Evolutionary conservation across 2,888 invertebrate genomes (phyloP).

Genomic region (Eueremaeus valkanovi): DNA sequence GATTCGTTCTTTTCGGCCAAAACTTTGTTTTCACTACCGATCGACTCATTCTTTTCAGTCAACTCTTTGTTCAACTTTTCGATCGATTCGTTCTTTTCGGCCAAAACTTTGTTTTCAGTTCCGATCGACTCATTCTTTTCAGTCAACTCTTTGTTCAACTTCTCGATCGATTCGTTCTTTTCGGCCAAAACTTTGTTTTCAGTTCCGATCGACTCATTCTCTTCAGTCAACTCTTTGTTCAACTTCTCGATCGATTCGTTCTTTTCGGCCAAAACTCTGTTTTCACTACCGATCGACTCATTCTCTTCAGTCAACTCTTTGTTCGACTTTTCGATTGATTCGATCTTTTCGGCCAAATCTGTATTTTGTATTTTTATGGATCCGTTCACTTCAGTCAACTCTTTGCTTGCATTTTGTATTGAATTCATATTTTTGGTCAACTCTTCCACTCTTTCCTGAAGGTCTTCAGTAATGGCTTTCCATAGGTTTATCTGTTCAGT

Average conservation of each 20-base stretch:
- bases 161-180: too few relatives aligned
- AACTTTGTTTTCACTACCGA: not conserved
- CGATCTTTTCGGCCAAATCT: not conserved
- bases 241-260: not conserved
- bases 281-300: not conserved
- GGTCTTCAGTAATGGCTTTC: not conserved
- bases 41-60: not conserved
- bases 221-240: too few relatives aligned
- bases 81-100: too few relatives aligned
- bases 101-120: too few relatives aligned
- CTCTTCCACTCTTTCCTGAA: not conserved
- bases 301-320: not conserved
- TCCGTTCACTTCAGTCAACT: not conserved
- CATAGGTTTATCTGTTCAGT: not conserved
- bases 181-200: not conserved
- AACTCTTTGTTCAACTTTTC: too few relatives aligned
- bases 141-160: too few relatives aligned
- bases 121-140: too few relatives aligned
- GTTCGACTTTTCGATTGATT: not conserved
- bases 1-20: not conserved
- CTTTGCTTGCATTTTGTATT: not conserved
- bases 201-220: not conserved
- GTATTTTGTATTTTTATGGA: not conserved
- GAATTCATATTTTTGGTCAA: not conserved
- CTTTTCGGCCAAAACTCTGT: not conserved